Evolutionary conservation across 1,140 invertebrate genomes (phyloP), one percentile per base, ranked within the genome.

Genomic region (Drosophila albomicans): DNA sequence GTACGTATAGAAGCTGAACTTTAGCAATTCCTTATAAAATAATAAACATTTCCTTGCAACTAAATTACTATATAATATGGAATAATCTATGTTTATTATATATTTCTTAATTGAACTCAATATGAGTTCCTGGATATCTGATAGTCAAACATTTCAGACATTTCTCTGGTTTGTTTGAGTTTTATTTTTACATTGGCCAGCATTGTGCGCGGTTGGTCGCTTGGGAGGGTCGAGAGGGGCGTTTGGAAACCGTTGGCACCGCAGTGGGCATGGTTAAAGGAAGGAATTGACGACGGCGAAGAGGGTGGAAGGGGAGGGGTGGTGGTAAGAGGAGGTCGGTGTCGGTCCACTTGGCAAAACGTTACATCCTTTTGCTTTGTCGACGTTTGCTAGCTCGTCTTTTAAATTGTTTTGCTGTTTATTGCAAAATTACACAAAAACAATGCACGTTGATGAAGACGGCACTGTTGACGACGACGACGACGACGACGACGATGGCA

Each of bases 341-440:
- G 75, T 88, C 72, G 84, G 85, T 89, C 84, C 85, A 88, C 84
- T 88, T 88, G 77, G 84, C 80, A 81, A 89, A 88, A 89, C 78
- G 85, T 79, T 89, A 88, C 85, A 81, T 88, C 85, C 85, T 88
- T 75, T 75, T 85, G 78, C 85, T 89, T 89, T 88, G 82, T 88
- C 75, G 30, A 51, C 58, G 57, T 67, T 67, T 69, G 69, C 48
- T 43, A 54, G 76, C 62, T 75, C 54, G 68, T 80, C 81, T 78
- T 80, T 81, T 69, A 79, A 89, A 89, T 85, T 89, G 85, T 89
- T 89, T 89, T 89, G 85, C 85, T 90, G 85, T 89, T 89, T 89
- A 89, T 89, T 89, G 85, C 85, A 89, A 89, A 89, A 89, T 89
- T 89, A 89, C 85, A 89, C 85, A 89, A 89, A 90, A 89, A 89